A percentile compares a stretch with the other conserved stretches of the same genome.
These are phyloP conservation scores for Anaspis maculata DNA, from an alignment of 2,888 invertebrate genomes.

Conservation along the genomic window DNA sequence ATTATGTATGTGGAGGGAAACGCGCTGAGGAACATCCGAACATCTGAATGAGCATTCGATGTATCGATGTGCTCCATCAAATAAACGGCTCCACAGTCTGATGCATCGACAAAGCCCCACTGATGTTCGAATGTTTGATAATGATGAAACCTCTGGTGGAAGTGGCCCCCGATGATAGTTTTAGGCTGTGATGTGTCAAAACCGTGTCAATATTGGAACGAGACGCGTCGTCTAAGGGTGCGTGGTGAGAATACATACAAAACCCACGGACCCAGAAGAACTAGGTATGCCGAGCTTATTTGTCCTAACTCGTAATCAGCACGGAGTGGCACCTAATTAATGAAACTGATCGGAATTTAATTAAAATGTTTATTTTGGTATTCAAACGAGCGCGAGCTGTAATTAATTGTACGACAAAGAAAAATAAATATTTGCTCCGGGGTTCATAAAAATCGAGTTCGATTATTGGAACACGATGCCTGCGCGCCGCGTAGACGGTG, in stretches of 20 bases:
- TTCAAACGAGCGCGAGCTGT: constrained; percentile 17
- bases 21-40: no score
- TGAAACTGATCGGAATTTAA: constrained; percentile 21
- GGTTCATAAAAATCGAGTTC: constrained; percentile 10
- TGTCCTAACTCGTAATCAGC: constrained; percentile 10
- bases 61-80: no score
- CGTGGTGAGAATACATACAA: not conserved
- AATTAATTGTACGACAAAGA: constrained; percentile 18
- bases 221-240: no score
- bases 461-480: constrained; percentile 8
- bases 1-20: no score
- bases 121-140: no score
- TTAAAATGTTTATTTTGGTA: constrained; percentile 21
- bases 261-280: constrained; percentile 6
- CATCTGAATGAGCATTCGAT: no score
- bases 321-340: constrained; percentile 14
- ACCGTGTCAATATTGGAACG: constrained; percentile 12
- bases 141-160: not conserved
- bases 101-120: no score
- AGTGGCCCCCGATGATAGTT: constrained; percentile 1
- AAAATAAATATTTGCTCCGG: constrained; percentile 17
- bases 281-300: constrained; percentile 7
- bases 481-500: not conserved
- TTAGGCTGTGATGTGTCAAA: constrained; percentile 7
- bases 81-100: no score